Percentiles rank a stretch among this genome's conserved stretches.
Evolutionary conservation across 2,113 vertebrate genomes (phyloP).

Genomic region (Perca flavescens): DNA sequence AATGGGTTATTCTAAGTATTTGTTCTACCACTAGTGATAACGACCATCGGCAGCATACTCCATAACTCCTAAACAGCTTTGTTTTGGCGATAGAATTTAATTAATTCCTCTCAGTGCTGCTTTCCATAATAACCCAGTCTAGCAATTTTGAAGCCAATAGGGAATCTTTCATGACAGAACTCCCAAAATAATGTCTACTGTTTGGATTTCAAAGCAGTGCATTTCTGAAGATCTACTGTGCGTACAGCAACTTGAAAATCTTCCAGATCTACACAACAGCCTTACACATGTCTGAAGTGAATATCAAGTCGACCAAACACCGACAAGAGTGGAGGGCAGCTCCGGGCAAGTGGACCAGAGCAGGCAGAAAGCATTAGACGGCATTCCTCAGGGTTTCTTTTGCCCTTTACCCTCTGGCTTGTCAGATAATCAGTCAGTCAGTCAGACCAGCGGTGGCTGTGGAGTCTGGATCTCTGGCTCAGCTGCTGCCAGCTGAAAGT

Average conservation of each 20-base stretch:
- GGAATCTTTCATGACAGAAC: neutral
- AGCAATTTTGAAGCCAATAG: neutral
- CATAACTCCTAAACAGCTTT: too few relatives aligned
- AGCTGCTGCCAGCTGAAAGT: slow-evolving; percentile 77
- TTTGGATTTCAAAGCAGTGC: slow-evolving; percentile 1
- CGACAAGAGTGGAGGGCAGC: slow-evolving; percentile 9
- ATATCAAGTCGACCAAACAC: neutral
- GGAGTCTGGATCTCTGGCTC: slow-evolving; percentile 45
- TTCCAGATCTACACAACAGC: neutral
- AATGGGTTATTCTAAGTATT: neutral
- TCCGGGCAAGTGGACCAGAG: slow-evolving; percentile 12
- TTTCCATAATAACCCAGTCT: neutral
- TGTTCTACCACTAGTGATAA: neutral
- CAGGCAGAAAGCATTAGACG: slow-evolving; percentile 40
- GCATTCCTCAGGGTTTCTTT: slow-evolving; percentile 57
- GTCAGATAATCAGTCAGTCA: slow-evolving; percentile 59
- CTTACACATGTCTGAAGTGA: neutral
- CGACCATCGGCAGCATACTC: too few relatives aligned
- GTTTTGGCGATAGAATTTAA: too few relatives aligned
- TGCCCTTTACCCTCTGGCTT: slow-evolving; percentile 59
- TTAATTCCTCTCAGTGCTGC: neutral
- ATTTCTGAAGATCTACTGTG: neutral
- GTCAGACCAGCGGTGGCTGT: slow-evolving; percentile 45
- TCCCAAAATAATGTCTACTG: slow-evolving; percentile 8
- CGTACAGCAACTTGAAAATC: neutral